Evolutionary conservation across 2,888 invertebrate species (phyloP).

Genomic region (Callinectes sapidus): DNA sequence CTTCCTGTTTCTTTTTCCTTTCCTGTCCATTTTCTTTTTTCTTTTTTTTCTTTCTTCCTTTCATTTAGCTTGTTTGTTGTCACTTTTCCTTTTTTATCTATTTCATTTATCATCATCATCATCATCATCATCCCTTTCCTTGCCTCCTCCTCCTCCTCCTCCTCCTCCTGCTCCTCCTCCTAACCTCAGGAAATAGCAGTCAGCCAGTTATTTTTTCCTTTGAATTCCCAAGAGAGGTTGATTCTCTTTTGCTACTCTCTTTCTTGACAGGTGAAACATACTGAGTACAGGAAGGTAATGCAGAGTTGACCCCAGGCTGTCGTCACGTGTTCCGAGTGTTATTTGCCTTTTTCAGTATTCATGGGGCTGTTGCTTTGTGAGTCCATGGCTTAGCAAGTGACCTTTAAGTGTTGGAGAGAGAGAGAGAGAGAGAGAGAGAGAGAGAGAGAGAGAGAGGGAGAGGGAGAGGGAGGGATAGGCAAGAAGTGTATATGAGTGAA

Average conservation of each 20-base stretch:
- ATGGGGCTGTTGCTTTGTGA: neutral
- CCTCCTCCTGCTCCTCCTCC: too few species aligned
- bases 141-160: too few species aligned
- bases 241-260: neutral
- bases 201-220: neutral
- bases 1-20: too few species aligned
- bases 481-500: neutral
- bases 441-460: too few species aligned
- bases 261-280: neutral
- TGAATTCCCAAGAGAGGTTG: neutral
- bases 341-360: neutral
- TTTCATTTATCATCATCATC: too few species aligned
- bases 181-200: neutral
- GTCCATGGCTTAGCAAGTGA: neutral
- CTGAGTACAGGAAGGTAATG: neutral
- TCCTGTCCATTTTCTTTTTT: too few species aligned
- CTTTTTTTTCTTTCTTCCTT: too few species aligned
- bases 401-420: neutral
- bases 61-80: too few species aligned
- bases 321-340: neutral
- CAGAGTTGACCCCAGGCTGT: neutral
- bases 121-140: too few species aligned
- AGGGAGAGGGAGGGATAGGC: too few species aligned
- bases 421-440: too few species aligned
- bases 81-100: too few species aligned